phyloP scores from a whole-genome alignment of 2,888 invertebrate species.

The Cataglyphis albicans region DNA sequence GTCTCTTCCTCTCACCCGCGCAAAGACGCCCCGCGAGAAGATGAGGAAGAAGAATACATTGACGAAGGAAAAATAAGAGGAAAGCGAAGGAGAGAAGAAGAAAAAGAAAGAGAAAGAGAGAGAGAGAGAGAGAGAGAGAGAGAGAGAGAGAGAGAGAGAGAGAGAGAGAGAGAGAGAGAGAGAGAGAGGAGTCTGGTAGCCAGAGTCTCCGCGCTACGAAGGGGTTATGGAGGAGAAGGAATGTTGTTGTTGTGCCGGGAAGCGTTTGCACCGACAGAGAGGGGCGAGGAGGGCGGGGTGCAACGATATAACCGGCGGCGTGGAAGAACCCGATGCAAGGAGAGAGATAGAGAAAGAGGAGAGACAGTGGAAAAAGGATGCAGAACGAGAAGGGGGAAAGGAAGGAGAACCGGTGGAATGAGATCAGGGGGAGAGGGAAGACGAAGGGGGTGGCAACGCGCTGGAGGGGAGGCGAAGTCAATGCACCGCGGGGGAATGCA shows the following conservation, averaged over 20 bases:
- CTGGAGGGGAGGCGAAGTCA: slow-evolving; percentile 81
- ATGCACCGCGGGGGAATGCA: slow-evolving; percentile 85
- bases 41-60: slow-evolving; percentile 39
- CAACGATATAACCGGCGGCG: slow-evolving; percentile 69
- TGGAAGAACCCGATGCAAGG: slow-evolving; percentile 56
- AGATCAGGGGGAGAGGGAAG: slow-evolving; percentile 50
- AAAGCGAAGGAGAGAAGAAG: slow-evolving; percentile 28
- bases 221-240: slow-evolving; percentile 81
- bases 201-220: slow-evolving; percentile 78
- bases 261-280: slow-evolving; percentile 78
- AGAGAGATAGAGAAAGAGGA: slow-evolving; percentile 23
- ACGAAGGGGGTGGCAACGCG: slow-evolving; percentile 61
- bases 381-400: slow-evolving; percentile 45
- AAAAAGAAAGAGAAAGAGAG: too few relatives aligned
- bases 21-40: slow-evolving; percentile 21
- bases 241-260: slow-evolving; percentile 85
- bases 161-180: slow-evolving; percentile 40
- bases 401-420: slow-evolving; percentile 41
- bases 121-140: slow-evolving; percentile 56
- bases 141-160: not conserved
- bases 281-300: slow-evolving; percentile 74
- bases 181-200: slow-evolving; percentile 46
- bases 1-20: slow-evolving; percentile 46
- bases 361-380: slow-evolving; percentile 44
- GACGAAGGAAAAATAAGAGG: slow-evolving; percentile 47